Percentiles rank a stretch among this genome's conserved stretches.
Evolutionary conservation across 2,113 vertebrate species (phyloP).

Genomic region (Eretmochelys imbricata): DNA sequence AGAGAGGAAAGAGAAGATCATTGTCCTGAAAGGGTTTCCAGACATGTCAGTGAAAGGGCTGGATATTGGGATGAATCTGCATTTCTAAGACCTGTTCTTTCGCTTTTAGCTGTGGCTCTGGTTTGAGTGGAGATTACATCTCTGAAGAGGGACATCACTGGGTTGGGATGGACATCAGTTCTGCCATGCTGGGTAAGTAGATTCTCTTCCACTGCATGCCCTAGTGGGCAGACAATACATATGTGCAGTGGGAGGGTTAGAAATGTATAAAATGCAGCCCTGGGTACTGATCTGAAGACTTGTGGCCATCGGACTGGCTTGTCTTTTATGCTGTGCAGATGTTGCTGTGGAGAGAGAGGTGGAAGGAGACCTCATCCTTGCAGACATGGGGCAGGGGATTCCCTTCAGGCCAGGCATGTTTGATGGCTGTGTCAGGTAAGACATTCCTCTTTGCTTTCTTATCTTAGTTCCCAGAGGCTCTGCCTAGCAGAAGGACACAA

Average conservation of each 20-base stretch:
- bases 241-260: neutral
- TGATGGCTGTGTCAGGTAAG: constrained; percentile 95
- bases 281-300: no score
- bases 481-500: neutral
- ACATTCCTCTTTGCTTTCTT: rapidly evolving
- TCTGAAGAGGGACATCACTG: constrained; percentile 91
- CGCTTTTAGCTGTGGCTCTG: constrained; percentile 90
- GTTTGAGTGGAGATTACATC: constrained; percentile 93
- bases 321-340: constrained; percentile 75
- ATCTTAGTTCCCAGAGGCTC: rapidly evolving
- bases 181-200: constrained; percentile 92
- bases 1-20: neutral
- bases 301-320: neutral
- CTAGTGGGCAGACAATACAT: neutral
- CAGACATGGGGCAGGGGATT: constrained; percentile 92
- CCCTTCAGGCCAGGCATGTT: constrained; percentile 92
- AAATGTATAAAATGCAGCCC: neutral
- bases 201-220: neutral
- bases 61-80: neutral
- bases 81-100: rapidly evolving
- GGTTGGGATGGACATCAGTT: constrained; percentile 96
- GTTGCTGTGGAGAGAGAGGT: constrained; percentile 92
- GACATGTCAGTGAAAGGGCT: neutral
- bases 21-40: neutral
- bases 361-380: constrained; percentile 91